Percentiles rank a stretch among this genome's conserved stretches.
Evolutionary conservation across 2,888 invertebrate genomes (phyloP).

Genomic region (Miltochrista miniata): DNA sequence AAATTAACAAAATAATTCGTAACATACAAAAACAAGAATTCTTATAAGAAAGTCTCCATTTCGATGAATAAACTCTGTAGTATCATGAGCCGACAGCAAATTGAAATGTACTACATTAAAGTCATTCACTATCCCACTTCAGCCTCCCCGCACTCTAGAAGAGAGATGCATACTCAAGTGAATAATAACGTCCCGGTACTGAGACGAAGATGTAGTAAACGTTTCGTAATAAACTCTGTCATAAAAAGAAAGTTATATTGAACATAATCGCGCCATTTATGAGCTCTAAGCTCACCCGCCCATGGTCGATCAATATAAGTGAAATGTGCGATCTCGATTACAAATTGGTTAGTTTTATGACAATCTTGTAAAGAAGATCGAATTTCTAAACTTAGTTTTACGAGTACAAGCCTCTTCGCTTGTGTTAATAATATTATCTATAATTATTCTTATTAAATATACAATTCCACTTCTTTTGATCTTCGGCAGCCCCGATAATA

Average conservation of each 20-base stretch:
- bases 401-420: too few relatives aligned
- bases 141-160: background rate
- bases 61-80: background rate
- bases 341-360: constrained; percentile 3
- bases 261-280: constrained; percentile 10
- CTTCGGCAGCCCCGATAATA: too few relatives aligned
- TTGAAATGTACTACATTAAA: background rate
- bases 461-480: too few relatives aligned
- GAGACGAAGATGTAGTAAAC: constrained; percentile 5
- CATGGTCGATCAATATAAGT: constrained; percentile 6
- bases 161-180: background rate
- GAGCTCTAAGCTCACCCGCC: background rate
- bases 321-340: constrained; percentile 10
- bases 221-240: constrained; percentile 1
- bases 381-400: too few relatives aligned
- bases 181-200: constrained; percentile 5
- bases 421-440: too few relatives aligned
- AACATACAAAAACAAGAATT: too few relatives aligned
- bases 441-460: too few relatives aligned
- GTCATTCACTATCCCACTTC: background rate
- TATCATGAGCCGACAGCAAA: background rate
- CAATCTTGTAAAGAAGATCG: background rate
- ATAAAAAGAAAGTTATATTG: constrained; percentile 8
- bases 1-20: too few relatives aligned
- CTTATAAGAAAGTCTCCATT: too few relatives aligned